A percentile compares a stretch with the other conserved stretches of the same genome.
Evolutionary conservation across 2,888 invertebrate species (phyloP).

Genomic region (Dicranocentrus wangi): DNA sequence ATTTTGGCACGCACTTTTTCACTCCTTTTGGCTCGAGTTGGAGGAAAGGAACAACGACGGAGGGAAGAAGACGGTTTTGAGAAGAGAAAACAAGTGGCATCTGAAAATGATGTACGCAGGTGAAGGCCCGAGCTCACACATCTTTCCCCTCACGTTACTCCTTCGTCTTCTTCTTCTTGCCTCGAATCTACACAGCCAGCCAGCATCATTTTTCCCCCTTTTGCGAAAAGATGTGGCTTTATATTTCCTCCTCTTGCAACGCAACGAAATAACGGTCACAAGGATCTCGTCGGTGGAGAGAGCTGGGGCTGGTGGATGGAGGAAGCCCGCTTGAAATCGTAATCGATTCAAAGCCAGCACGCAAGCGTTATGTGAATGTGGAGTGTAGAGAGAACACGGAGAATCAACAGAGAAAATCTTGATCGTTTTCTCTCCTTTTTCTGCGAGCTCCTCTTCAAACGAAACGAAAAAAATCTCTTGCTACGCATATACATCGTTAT

Average conservation of each 20-base stretch:
- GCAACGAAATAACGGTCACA: too few relatives aligned
- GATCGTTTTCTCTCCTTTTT: conserved; percentile 68
- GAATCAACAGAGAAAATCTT: conserved; percentile 66
- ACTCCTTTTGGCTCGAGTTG: too few relatives aligned
- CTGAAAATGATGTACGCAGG: conserved; percentile 68
- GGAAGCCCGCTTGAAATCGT: conserved; percentile 45
- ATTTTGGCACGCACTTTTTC: conserved; percentile 23
- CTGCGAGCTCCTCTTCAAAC: neutral
- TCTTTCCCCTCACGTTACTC: neutral
- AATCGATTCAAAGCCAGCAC: conserved; percentile 71
- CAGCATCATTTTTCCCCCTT: too few relatives aligned
- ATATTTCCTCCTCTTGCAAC: too few relatives aligned
- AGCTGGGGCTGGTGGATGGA: too few relatives aligned
- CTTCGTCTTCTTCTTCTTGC: too few relatives aligned
- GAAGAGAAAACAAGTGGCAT: conserved; percentile 45
- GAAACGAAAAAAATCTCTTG: neutral
- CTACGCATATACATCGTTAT: neutral
- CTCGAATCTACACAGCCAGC: too few relatives aligned
- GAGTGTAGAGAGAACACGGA: neutral
- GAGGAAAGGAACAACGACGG: too few relatives aligned
- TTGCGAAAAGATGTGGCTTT: too few relatives aligned
- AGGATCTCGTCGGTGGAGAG: too few relatives aligned
- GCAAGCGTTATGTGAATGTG: conserved; percentile 66
- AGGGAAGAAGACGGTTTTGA: too few relatives aligned
- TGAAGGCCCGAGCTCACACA: conserved; percentile 33